phyloP scores from a whole-genome alignment of 2,888 invertebrate genomes.

The Idaea biselata region DNA sequence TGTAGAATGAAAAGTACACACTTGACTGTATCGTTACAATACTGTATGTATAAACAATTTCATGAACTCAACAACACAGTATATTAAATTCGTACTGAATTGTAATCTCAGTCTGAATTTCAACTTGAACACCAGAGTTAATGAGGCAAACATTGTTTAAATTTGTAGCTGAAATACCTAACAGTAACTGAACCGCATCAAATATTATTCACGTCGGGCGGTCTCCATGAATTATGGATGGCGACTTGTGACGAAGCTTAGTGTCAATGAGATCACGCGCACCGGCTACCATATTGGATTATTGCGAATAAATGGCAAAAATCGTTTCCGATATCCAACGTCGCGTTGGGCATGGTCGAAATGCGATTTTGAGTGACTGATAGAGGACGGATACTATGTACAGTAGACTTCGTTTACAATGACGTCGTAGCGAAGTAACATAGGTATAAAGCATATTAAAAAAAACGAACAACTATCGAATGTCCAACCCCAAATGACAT shows the following conservation, averaged over 20 bases:
- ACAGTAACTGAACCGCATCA: slow-evolving; percentile 47
- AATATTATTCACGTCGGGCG: slow-evolving; percentile 55
- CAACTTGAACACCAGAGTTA: not conserved
- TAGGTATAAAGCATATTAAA: too few relatives aligned
- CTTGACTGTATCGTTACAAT: too few relatives aligned
- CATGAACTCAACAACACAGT: not conserved
- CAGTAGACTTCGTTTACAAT: too few relatives aligned
- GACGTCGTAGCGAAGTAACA: too few relatives aligned
- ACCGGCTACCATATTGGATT: slow-evolving; percentile 67
- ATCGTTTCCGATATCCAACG: slow-evolving; percentile 50
- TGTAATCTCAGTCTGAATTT: not conserved
- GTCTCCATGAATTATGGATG: slow-evolving; percentile 73
- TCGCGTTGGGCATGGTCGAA: slow-evolving; percentile 26
- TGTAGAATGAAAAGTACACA: not conserved
- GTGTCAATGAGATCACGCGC: slow-evolving; percentile 75
- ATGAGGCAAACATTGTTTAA: slow-evolving; percentile 14
- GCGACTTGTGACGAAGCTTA: slow-evolving; percentile 59
- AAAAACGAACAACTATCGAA: too few relatives aligned
- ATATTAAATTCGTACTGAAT: not conserved
- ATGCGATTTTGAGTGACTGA: slow-evolving; percentile 18
- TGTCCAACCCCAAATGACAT: too few relatives aligned
- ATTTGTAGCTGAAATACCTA: slow-evolving; percentile 23
- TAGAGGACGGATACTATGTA: too few relatives aligned
- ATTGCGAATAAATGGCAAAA: slow-evolving; percentile 72
- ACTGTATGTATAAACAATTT: not conserved